Base-by-base conservation (phyloP, 2,888 invertebrate genomes). In the Megaustenia siamemsis region DNA sequence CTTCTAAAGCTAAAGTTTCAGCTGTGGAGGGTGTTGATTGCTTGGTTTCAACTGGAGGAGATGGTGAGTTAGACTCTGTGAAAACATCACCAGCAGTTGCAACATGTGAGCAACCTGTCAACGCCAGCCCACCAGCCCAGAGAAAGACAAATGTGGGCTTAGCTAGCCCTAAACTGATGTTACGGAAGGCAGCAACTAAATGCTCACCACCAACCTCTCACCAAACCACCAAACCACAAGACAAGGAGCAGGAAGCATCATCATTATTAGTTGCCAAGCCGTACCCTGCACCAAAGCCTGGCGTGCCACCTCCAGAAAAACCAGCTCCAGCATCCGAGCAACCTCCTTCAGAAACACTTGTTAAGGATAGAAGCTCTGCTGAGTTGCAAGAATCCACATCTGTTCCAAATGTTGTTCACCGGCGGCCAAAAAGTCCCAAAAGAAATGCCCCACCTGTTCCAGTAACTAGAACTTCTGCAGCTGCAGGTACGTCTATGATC, bases 371-470 rank as follows among this genome's bases (percentile, higher is more conserved):
- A 15, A 6, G 68, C 18, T 69, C 63, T 0, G 45, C n/a, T 40
- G 49, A 81, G 21, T 45, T 60, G 6, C 38, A 32, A 24, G 84
- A 86, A 21, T 38, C 71, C 5, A 4, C 71, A n/a, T 45, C 86
- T 21, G 89, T 89, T 28, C 86, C 88, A 38, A 86, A 82, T 43
- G 87, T 90, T 10, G 88, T 91, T 10, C 83, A 90, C 56, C 87
- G 91, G 43, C 83, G 91, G 75, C 89, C 91, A 12, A 92, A 92
- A 84, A 91, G 91, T 82, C 92, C 92, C 6, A 92, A 92, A 81
- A 87, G 91, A 49, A 86, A 86, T 38, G 87, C 89, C 1, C 90
- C 92, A 3, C 91, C 92, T 12, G 84, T 85, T 2, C 86, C 89
- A 10, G 89, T 88, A 1, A 84, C 89, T 12, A 69, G 90, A n/a